Base-by-base conservation (phyloP, 2,797 vertebrate species). In the Lindbergichthys nudifrons region DNA sequence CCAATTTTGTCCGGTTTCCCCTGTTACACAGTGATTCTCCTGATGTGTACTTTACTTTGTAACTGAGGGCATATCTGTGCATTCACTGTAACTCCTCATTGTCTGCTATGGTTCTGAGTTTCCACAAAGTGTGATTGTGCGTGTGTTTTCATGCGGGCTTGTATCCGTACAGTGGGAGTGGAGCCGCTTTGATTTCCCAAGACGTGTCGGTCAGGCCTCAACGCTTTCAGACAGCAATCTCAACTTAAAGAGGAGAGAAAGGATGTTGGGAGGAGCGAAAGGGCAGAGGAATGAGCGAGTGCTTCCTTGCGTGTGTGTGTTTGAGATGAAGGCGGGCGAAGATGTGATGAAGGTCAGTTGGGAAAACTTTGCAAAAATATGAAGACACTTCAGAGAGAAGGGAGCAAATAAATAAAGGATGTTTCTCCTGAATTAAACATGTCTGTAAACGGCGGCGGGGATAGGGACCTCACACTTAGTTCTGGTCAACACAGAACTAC, bases 371-470 rank as follows among this genome's bases (percentile, higher is more conserved):
- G 32, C 62, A 65, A 60, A 88, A 86, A 84, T 79, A 82, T 82
- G 69, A 85, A 58, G 73, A 84, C 64, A 70, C 81, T 84, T 85
- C n/a, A 74, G 77, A 78, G 76, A 59, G 64, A 57, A 89, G 81
- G 65, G 59, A 79, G 73, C 65, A 82, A 81, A 89, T 87, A 81
- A 93, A 92, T 92, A 89, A 92, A 85, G 70, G 48, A 90, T 90
- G 90, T 88, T 85, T 85, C 65, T 54, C 57, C 61, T 94, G 88
- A 92, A 94, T 94, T 92, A 94, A 94, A 93, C 81, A 94, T 94
- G 81, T 79, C 57, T 72, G 66, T 92, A 94, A 95, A 94, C 82
- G 57, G 87, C 85, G 15, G 61, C 48, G 82, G 77, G 79, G 78
- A 89, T 78, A 74, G 87, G 80, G 82, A 85, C 76, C 67, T 76